Evolutionary conservation across 2,797 vertebrate genomes (phyloP).

Genomic region (Aplochiton taeniatus): DNA sequence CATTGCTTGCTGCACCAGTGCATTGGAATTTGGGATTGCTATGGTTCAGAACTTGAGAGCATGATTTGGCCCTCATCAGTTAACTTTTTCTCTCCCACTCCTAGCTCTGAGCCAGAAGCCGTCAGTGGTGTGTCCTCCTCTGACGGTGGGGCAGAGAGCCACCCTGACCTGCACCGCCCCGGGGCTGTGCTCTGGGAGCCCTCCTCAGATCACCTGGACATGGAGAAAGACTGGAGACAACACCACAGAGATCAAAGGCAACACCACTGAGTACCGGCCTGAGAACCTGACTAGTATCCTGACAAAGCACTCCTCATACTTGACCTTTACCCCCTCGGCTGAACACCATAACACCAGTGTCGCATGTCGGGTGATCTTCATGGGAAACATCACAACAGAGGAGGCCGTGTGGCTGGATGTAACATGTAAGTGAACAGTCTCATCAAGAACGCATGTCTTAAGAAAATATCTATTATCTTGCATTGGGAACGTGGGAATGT

Average conservation of each 20-base stretch:
- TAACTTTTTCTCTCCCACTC: too few relatives aligned
- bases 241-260: neutral
- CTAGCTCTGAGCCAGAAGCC: too few relatives aligned
- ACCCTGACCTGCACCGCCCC: conserved; percentile 59
- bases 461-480: neutral
- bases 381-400: conserved; percentile 1
- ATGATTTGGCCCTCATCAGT: too few relatives aligned
- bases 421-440: conserved; percentile 42
- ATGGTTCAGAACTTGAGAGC: too few relatives aligned
- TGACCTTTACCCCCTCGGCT: conserved; percentile 40
- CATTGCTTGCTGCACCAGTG: too few relatives aligned
- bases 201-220: conserved; percentile 42
- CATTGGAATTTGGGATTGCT: too few relatives aligned
- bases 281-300: neutral
- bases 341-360: conserved; percentile 23
- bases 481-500: neutral
- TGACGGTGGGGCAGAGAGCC: conserved; percentile 40
- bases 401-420: conserved; percentile 29
- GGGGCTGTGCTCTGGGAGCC: conserved; percentile 46
- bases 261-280: neutral
- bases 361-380: conserved; percentile 45
- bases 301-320: conserved; percentile 28
- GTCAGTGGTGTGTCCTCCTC: conserved; percentile 14
- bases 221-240: conserved; percentile 25
- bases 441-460: neutral